These are phyloP conservation scores for Tiaroga cobitis DNA, from an alignment of 2,797 vertebrate species.

Conservation along the genomic window DNA sequence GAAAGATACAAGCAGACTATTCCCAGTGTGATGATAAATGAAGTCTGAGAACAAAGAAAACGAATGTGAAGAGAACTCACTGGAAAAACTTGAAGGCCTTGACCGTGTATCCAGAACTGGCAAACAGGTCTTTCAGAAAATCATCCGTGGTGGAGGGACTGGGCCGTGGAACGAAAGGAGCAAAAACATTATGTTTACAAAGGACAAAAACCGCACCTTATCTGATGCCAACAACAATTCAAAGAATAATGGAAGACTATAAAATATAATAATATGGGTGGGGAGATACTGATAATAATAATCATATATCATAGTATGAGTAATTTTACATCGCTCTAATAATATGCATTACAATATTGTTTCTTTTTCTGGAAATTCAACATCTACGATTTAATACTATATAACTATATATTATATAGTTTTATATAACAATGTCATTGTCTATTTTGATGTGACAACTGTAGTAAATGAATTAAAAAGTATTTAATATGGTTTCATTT, in stretches of 20 bases:
- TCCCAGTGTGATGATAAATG: not conserved
- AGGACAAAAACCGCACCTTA: not conserved
- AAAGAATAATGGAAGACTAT: not conserved
- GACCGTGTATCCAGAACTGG: constrained; percentile 82
- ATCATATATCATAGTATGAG: not conserved
- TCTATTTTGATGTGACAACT: not conserved
- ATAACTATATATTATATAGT: too few relatives aligned
- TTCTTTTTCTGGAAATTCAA: not conserved
- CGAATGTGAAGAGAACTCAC: constrained; percentile 77
- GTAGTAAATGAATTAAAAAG: not conserved
- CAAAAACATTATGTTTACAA: constrained; percentile 6
- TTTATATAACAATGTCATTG: not conserved
- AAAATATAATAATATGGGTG: not conserved
- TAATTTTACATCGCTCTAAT: not conserved
- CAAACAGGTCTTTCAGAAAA: constrained; percentile 86
- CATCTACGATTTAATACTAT: not conserved
- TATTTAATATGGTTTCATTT: not conserved
- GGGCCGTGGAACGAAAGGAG: not conserved
- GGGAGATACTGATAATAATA: not conserved
- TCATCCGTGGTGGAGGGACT: constrained; percentile 84
- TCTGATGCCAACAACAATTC: constrained; percentile 8
- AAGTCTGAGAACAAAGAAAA: not conserved
- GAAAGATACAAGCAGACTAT: not conserved
- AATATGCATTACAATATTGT: not conserved
- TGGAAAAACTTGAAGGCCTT: constrained; percentile 91